phyloP scores from a whole-genome alignment of 2,888 invertebrate genomes.

The Zaprionus bogoriensis region DNA sequence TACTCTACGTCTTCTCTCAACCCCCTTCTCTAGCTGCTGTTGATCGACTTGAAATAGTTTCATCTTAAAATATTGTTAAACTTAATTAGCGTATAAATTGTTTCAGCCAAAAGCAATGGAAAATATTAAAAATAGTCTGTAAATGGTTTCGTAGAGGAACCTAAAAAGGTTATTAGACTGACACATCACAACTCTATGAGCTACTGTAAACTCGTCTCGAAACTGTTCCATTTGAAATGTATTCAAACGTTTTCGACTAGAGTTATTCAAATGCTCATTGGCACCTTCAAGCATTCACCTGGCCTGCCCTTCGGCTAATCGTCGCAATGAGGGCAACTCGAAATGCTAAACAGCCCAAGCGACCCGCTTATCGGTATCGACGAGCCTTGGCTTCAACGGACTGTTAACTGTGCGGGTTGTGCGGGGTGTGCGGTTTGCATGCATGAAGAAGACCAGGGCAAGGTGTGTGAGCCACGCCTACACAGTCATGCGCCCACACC shows the following conservation, averaged over 20 bases:
- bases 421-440: background rate
- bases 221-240: background rate
- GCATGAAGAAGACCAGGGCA: background rate
- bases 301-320: constrained; percentile 18
- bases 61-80: too few relatives aligned
- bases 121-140: too few relatives aligned
- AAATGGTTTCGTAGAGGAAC: background rate
- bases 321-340: constrained; percentile 21
- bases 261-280: background rate
- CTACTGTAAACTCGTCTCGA: background rate
- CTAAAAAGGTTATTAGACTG: background rate
- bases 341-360: constrained; percentile 26
- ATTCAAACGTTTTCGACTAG: background rate
- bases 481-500: background rate
- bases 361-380: constrained; percentile 14
- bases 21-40: too few relatives aligned
- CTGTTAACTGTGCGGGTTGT: constrained; percentile 15
- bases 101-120: too few relatives aligned
- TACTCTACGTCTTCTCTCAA: too few relatives aligned
- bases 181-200: background rate
- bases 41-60: too few relatives aligned
- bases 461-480: background rate
- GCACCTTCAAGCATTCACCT: background rate
- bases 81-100: too few relatives aligned
- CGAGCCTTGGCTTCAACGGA: background rate